Evolutionary conservation across 2,113 vertebrate genomes (phyloP).

Genomic region (Cyprinodon variegatus): DNA sequence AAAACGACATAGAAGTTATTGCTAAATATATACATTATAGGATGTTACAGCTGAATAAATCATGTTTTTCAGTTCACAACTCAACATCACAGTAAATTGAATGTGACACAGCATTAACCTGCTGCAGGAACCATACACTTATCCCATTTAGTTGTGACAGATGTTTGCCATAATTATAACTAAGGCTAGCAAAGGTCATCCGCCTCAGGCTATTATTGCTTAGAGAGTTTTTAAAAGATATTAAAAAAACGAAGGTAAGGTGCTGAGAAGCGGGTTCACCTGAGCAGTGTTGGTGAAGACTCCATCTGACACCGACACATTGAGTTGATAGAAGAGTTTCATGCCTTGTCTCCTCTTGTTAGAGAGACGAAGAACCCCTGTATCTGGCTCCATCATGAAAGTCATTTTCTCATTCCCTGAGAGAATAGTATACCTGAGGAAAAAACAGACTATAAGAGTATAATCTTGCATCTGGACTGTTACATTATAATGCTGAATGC

Average conservation of each 20-base stretch:
- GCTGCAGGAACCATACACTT: slow-evolving; percentile 16
- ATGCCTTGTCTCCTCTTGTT: slow-evolving; percentile 90
- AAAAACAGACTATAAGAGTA: not conserved
- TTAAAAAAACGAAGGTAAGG: slow-evolving; percentile 26
- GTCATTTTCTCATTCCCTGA: slow-evolving; percentile 93
- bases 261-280: slow-evolving; percentile 49
- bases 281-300: slow-evolving; percentile 95
- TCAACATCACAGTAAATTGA: slow-evolving; percentile 46
- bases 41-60: not conserved
- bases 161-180: slow-evolving; percentile 38
- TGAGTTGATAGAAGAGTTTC: slow-evolving; percentile 89
- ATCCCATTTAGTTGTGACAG: slow-evolving; percentile 26
- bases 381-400: slow-evolving; percentile 89
- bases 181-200: slow-evolving; percentile 14
- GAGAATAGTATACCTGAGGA: slow-evolving; percentile 86
- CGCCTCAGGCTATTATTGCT: slow-evolving; percentile 2
- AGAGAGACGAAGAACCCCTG: slow-evolving; percentile 89
- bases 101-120: slow-evolving; percentile 58
- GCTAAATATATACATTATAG: not conserved
- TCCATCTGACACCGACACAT: slow-evolving; percentile 95
- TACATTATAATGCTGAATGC: not conserved
- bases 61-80: slow-evolving; percentile 45
- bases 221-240: slow-evolving; percentile 10
- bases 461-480: slow-evolving; percentile 3
- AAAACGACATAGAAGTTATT: not conserved